phyloP scores from a whole-genome alignment of 2,888 invertebrate genomes.

The Lochmaea capreae region DNA sequence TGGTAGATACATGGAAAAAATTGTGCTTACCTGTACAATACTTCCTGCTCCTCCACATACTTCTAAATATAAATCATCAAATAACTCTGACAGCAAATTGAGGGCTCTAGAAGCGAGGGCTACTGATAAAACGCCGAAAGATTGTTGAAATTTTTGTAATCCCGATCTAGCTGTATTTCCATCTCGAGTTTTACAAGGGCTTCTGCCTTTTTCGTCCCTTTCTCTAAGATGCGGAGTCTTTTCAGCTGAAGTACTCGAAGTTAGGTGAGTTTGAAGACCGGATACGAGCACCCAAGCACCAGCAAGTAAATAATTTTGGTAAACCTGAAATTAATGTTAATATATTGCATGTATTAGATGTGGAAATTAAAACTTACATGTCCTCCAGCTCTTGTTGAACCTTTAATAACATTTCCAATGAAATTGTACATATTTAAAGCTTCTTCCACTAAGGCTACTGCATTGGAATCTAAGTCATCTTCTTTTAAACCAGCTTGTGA shows the following conservation, averaged over 20 bases:
- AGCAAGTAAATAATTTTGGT: constrained; percentile 90
- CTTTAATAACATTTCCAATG: constrained; percentile 83
- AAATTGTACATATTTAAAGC: constrained; percentile 87
- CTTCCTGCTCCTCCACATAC: constrained; percentile 65
- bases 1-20: too few relatives aligned
- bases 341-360: not conserved
- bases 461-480: constrained; percentile 84
- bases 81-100: constrained; percentile 78
- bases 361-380: constrained; percentile 72
- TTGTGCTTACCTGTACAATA: constrained; percentile 52
- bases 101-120: constrained; percentile 88
- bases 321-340: constrained; percentile 68
- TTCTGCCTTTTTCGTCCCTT: constrained; percentile 71
- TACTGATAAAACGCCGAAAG: constrained; percentile 89
- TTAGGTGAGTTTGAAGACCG: constrained; percentile 86
- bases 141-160: constrained; percentile 84
- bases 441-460: constrained; percentile 87
- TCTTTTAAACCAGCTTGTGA: constrained; percentile 66
- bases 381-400: constrained; percentile 88
- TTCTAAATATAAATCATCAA: constrained; percentile 84
- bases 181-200: constrained; percentile 71
- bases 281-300: constrained; percentile 90
- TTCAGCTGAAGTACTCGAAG: constrained; percentile 70
- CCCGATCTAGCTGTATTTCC: constrained; percentile 72
- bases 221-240: constrained; percentile 60